These are phyloP conservation scores for Heterochromis multidens DNA, from an alignment of 2,113 vertebrate genomes.

Conservation along the genomic window DNA sequence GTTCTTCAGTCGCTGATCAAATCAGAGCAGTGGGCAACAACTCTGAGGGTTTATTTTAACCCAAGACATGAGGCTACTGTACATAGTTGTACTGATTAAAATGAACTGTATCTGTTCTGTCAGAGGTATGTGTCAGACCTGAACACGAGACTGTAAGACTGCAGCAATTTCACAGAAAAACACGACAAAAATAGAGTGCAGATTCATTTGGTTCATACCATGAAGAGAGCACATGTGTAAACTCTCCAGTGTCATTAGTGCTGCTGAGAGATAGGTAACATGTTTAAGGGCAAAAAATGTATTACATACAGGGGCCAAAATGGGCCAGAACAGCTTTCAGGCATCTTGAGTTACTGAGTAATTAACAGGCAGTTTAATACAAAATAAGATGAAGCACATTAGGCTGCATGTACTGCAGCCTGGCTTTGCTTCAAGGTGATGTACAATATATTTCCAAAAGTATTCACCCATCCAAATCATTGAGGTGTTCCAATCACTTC, in stretches of 20 bases:
- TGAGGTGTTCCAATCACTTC: no score
- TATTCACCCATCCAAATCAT: no score
- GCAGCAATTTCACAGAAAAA: not conserved
- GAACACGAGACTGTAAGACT: not conserved
- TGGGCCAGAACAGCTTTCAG: no score
- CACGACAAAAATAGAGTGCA: no score
- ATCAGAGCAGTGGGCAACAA: not conserved
- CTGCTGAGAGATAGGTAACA: not conserved
- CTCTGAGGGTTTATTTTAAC: not conserved
- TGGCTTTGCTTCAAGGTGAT: not conserved
- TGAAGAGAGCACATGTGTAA: not conserved
- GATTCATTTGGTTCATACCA: no score
- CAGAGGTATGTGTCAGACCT: not conserved
- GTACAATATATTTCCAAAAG: no score
- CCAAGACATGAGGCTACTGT: not conserved
- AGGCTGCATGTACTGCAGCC: no score
- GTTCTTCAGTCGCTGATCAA: rapidly evolving
- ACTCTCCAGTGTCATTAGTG: not conserved
- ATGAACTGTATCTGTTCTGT: not conserved
- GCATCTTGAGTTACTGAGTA: not conserved
- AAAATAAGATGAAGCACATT: not conserved
- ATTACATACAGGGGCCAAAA: not conserved
- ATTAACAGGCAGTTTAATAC: not conserved
- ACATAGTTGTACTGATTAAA: not conserved
- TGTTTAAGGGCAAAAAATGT: not conserved